phyloP scores from a whole-genome alignment of 2,888 invertebrate genomes.

The Agapostemon virescens region DNA sequence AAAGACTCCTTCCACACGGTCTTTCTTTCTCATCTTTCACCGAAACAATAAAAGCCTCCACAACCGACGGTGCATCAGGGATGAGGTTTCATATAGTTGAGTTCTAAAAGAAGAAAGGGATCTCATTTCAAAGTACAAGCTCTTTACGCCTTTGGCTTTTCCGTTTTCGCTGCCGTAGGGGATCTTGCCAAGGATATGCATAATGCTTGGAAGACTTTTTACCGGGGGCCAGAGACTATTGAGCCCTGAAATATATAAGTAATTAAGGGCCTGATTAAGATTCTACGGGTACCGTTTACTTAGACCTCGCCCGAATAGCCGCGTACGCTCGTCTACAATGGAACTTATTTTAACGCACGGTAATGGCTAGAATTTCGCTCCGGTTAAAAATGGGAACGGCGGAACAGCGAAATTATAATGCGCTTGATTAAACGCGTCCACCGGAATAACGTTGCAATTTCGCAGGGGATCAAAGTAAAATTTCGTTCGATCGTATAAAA shows the following conservation, averaged over 20 bases:
- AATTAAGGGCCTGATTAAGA: slow-evolving; percentile 68
- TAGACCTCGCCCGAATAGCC: slow-evolving; percentile 7
- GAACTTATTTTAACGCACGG: slow-evolving; percentile 25
- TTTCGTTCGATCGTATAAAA: not conserved
- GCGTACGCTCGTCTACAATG: slow-evolving; percentile 23
- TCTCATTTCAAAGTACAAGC: slow-evolving; percentile 74
- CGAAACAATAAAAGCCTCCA: slow-evolving; percentile 75
- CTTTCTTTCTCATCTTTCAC: slow-evolving; percentile 42
- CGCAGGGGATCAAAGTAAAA: not conserved
- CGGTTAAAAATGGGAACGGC: not conserved
- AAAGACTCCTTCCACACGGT: slow-evolving; percentile 48
- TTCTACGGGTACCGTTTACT: slow-evolving; percentile 18
- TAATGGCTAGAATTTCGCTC: not conserved
- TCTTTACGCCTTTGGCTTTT: slow-evolving; percentile 75
- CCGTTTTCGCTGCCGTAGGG: slow-evolving; percentile 66
- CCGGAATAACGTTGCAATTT: not conserved
- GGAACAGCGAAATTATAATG: slow-evolving; percentile 14
- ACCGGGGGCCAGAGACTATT: slow-evolving; percentile 44
- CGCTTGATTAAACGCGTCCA: not conserved
- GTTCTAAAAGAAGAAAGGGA: slow-evolving; percentile 74
- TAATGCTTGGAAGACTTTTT: slow-evolving; percentile 65
- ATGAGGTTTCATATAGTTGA: slow-evolving; percentile 73
- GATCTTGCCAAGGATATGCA: slow-evolving; percentile 70
- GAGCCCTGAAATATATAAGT: slow-evolving; percentile 65
- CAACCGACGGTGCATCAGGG: slow-evolving; percentile 62